These are phyloP conservation scores for Nebria salina DNA, from an alignment of 2,888 invertebrate species.

Conservation along the genomic window DNA sequence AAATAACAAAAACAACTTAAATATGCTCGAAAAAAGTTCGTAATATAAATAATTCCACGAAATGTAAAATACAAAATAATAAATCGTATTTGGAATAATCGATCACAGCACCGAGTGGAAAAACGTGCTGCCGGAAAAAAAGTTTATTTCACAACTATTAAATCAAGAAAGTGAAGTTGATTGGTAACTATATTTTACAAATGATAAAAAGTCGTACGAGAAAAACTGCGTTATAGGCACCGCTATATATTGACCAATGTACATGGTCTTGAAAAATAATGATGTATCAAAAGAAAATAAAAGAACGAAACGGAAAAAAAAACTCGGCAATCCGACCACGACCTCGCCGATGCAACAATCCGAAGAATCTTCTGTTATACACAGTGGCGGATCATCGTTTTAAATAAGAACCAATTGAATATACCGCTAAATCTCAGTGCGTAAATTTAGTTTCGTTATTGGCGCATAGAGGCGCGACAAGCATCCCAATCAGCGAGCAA, in stretches of 20 bases:
- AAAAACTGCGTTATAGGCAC: not conserved
- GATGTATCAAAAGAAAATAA: conserved; percentile 56
- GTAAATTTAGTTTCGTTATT: too few species aligned
- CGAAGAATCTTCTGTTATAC: not conserved
- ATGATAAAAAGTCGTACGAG: not conserved
- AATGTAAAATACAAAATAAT: too few species aligned
- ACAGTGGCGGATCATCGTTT: conserved; percentile 4
- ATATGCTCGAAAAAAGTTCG: too few species aligned
- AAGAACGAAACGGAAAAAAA: conserved; percentile 26
- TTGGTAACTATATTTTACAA: not conserved
- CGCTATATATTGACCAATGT: conserved; percentile 33
- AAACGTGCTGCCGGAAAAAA: not conserved
- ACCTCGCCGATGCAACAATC: not conserved
- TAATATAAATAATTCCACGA: too few species aligned
- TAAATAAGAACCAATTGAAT: too few species aligned
- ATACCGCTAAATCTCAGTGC: too few species aligned
- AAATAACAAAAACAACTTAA: not conserved
- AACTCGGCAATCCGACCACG: conserved; percentile 20
- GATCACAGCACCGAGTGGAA: not conserved
- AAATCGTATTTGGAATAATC: not conserved
- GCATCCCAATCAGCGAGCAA: not conserved
- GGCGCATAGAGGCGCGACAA: not conserved
- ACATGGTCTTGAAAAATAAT: conserved; percentile 56
- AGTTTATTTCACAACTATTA: not conserved
- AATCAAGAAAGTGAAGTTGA: not conserved